Base-by-base conservation (phyloP, 2,113 vertebrate genomes). In the Plectropomus leopardus region DNA sequence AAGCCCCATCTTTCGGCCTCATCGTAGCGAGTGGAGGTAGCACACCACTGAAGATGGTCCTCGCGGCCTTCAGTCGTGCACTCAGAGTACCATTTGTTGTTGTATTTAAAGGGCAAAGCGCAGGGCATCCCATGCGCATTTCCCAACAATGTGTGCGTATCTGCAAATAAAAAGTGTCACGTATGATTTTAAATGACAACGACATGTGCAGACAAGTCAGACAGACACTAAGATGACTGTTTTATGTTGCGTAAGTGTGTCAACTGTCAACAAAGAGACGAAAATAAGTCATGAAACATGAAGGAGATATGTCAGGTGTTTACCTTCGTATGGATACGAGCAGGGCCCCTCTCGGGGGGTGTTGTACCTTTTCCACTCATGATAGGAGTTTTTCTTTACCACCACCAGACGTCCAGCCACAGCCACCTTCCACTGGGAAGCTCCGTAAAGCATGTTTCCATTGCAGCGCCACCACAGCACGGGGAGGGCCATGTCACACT, bases 1-100 rank as follows among this genome's bases (percentile, higher is more conserved):
- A 96, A 96, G 3, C 98, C 98, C 98, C 98, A 99, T 92, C 95
- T 96, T 85, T 97, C 94, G 5, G 96, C 95, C 76, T 92, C 89
- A 60, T 98, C 96, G 0, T 98, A 98, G 69, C 89, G 88, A 73
- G 95, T 95, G 23, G 96, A 96, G 1, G 98, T 98, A 28, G 97
- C 94, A 61, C 98, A 99, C 97, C 97, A 99, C 7, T 89, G 94
- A 16, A 92, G 94, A 10, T 92, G 86, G 73, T 96, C 96, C 66
- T 97, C 95, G 10, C 91, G 96, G n/a, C 96, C 96, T 84, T 97
- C 96, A 7, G 91, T 93, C 1, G 91, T 98, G 74, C 98, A 99
- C 72, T 97, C 96, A 4, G 93, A 94, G 90, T 96, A 96, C 97
- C 97, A 99, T 73, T 94, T 96, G 73, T 93, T 96, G 75, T 97